Conservation (phyloP, 2,888 invertebrate genomes). For the Cyclophora punctaria region DNA sequence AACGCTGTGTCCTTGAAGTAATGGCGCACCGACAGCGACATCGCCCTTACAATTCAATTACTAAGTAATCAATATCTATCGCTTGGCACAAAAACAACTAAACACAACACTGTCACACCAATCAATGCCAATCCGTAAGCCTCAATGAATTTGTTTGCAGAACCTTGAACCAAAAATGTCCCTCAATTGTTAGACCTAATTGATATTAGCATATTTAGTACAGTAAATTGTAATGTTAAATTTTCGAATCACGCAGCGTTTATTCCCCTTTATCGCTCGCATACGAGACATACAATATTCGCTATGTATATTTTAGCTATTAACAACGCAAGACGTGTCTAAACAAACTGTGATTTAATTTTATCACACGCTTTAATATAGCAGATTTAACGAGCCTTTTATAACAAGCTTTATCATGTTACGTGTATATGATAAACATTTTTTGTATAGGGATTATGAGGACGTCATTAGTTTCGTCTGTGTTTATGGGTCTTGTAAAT, state of each 20-base stretch:
- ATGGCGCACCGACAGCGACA: not conserved
- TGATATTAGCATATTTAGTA: too few species aligned
- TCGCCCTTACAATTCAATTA: not conserved
- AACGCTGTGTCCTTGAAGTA: too few species aligned
- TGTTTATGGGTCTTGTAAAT: not conserved
- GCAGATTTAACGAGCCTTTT: conserved; percentile 7
- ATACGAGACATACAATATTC: too few species aligned
- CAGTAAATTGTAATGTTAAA: too few species aligned
- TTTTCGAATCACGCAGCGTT: too few species aligned
- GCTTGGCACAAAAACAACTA: not conserved
- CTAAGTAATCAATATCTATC: not conserved
- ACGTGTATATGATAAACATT: conserved; percentile 8
- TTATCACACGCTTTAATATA: conserved; percentile 3
- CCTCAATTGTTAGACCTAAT: too few species aligned
- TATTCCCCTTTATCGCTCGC: too few species aligned
- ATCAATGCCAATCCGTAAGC: not conserved
- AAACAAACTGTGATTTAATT: conserved; percentile 14
- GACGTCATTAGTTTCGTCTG: not conserved
- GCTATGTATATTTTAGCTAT: too few species aligned
- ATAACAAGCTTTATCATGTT: conserved; percentile 9
- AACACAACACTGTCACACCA: not conserved
- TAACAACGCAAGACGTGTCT: not conserved
- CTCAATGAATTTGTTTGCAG: not conserved
- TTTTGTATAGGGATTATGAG: conserved; percentile 1
- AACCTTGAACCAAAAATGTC: not conserved